These are phyloP conservation scores for Intellagama lesueurii DNA, from an alignment of 2,797 vertebrate species.

Conservation along the genomic window DNA sequence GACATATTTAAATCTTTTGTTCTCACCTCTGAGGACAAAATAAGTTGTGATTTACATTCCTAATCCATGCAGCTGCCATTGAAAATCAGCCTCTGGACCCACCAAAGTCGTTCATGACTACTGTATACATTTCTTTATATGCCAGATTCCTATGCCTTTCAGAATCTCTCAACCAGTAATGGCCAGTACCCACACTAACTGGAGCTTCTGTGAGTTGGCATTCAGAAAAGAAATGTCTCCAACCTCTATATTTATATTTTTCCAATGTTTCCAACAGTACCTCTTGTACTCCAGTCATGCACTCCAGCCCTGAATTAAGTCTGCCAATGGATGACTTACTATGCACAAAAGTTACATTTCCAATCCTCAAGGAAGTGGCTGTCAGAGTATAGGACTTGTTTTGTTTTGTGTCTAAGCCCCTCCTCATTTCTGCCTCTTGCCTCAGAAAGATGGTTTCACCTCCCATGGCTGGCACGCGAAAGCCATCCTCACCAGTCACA, in stretches of 20 bases:
- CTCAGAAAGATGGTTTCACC: constrained; percentile 40
- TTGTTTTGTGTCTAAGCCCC: neutral
- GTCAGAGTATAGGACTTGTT: neutral
- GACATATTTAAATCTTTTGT: too few relatives aligned
- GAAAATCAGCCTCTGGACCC: too few relatives aligned
- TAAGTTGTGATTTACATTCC: too few relatives aligned
- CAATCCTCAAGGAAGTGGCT: neutral
- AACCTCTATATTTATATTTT: neutral
- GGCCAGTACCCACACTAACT: too few relatives aligned
- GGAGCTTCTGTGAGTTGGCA: neutral
- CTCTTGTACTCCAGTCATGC: neutral
- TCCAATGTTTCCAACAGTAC: neutral
- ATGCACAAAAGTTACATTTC: neutral
- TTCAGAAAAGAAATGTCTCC: neutral
- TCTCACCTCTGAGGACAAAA: too few relatives aligned
- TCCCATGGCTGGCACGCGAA: constrained; percentile 48
- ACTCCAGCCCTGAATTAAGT: neutral
- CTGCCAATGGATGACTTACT: neutral
- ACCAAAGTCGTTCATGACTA: neutral
- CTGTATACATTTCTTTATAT: neutral
- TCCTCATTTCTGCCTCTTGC: neutral
- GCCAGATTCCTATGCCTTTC: neutral
- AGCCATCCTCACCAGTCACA: constrained; percentile 53
- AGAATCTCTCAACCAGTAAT: neutral
- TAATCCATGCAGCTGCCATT: too few relatives aligned